Conservation (phyloP, 2,797 vertebrate genomes). For the Myotis daubentonii region DNA sequence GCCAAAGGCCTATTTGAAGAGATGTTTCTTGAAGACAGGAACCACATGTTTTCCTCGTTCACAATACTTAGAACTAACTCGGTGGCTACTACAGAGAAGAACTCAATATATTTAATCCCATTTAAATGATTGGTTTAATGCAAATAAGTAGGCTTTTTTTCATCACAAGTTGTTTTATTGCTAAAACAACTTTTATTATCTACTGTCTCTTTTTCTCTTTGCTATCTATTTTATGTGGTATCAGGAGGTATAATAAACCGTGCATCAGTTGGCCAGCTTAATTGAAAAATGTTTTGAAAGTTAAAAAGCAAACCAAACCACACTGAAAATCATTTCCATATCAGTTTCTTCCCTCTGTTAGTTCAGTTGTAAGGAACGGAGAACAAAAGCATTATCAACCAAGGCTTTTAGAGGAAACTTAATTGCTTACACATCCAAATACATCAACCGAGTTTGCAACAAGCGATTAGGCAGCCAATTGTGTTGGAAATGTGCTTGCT, state of each 20-base stretch:
- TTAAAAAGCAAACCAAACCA: conserved; percentile 64
- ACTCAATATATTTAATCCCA: not conserved
- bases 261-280: conserved; percentile 47
- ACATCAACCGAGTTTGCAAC: conserved; percentile 64
- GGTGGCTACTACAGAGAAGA: not conserved
- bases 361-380: conserved; percentile 63
- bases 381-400: conserved; percentile 56
- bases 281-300: conserved; percentile 70
- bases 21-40: not conserved
- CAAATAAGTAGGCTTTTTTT: conserved; percentile 1
- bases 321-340: conserved; percentile 65
- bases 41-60: not conserved
- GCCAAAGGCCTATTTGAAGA: not conserved
- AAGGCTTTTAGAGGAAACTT: conserved; percentile 53
- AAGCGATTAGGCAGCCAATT: conserved; percentile 65
- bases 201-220: conserved; percentile 41
- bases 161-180: conserved; percentile 32
- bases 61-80: not conserved
- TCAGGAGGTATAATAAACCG: conserved; percentile 50
- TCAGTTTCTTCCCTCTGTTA: conserved; percentile 63
- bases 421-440: conserved; percentile 75
- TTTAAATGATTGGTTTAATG: not conserved
- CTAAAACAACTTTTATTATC: not conserved
- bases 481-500: conserved; percentile 65
- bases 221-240: conserved; percentile 23